These are phyloP conservation scores for Salarias fasciatus DNA, from an alignment of 2,797 vertebrate genomes.

Conservation along the genomic window DNA sequence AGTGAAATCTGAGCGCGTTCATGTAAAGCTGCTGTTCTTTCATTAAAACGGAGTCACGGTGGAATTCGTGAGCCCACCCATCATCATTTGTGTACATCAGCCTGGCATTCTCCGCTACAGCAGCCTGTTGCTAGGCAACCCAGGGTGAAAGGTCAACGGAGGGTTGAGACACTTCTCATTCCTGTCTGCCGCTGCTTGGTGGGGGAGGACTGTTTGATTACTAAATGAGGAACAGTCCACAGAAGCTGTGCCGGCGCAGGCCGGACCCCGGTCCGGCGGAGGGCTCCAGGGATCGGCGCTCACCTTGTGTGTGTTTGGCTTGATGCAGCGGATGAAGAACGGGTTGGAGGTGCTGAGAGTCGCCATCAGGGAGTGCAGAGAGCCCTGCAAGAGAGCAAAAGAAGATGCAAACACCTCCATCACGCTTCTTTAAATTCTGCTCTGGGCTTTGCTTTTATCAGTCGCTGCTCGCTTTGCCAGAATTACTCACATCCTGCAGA, in stretches of 20 bases:
- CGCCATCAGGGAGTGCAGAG: conserved; percentile 95
- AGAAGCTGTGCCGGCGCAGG: not conserved
- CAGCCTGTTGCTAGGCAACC: conserved; percentile 61
- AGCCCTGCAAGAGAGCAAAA: conserved; percentile 81
- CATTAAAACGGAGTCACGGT: too few relatives aligned
- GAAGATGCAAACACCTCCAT: too few relatives aligned
- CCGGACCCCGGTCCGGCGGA: too few relatives aligned
- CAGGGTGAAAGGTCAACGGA: conserved; percentile 48
- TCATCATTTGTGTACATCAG: conserved; percentile 39
- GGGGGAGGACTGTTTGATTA: conserved; percentile 31
- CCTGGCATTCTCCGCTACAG: conserved; percentile 2
- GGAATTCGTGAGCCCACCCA: not conserved
- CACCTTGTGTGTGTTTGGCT: conserved; percentile 96
- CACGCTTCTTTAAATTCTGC: not conserved
- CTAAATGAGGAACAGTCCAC: conserved; percentile 20
- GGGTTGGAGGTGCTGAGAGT: conserved; percentile 93
- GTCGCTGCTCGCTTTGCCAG: too few relatives aligned
- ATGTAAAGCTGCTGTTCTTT: too few relatives aligned
- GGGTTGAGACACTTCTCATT: conserved; percentile 73
- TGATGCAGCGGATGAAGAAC: conserved; percentile 97
- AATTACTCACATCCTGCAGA: too few relatives aligned
- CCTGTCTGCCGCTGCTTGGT: conserved; percentile 16
- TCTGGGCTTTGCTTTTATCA: too few relatives aligned
- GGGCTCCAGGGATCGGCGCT: conserved; percentile 24
- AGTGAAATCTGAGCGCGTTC: too few relatives aligned